Percentiles rank a stretch among this genome's conserved stretches.
These are phyloP conservation scores for Oreochromis tanganicae DNA, from an alignment of 2,113 vertebrate genomes.

Conservation along the genomic window DNA sequence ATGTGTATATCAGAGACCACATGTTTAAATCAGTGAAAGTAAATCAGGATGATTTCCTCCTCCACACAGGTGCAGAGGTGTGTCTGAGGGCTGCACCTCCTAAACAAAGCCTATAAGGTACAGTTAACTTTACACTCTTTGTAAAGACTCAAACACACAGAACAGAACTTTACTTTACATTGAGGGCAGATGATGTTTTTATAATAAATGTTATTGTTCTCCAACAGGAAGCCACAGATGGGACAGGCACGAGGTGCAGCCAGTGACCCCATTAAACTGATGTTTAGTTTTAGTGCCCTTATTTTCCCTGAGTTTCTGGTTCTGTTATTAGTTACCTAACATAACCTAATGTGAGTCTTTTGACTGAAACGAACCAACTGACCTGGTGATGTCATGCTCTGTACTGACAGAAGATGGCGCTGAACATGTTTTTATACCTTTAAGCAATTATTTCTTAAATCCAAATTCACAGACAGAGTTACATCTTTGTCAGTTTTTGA, in stretches of 20 bases:
- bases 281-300: rapidly evolving
- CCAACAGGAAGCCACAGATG: constrained; percentile 45
- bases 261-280: not conserved
- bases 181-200: constrained; percentile 41
- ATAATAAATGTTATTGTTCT: constrained; percentile 42
- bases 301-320: rapidly evolving
- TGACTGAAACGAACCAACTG: not conserved
- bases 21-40: not conserved
- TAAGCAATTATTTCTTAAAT: rapidly evolving
- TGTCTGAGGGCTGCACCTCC: constrained; percentile 34
- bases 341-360: rapidly evolving
- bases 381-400: not conserved
- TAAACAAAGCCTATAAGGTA: constrained; percentile 10
- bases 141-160: constrained; percentile 41
- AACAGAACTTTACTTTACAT: constrained; percentile 52
- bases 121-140: not conserved
- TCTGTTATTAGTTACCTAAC: not conserved
- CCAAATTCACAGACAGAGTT: not conserved
- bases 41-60: not conserved
- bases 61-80: constrained; percentile 15
- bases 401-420: rapidly evolving
- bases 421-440: rapidly evolving
- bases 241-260: constrained; percentile 37
- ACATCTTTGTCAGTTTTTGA: not conserved
- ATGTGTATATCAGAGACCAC: not conserved